Base-by-base conservation (phyloP, 2,888 invertebrate species). In the Pterostichus niger region DNA sequence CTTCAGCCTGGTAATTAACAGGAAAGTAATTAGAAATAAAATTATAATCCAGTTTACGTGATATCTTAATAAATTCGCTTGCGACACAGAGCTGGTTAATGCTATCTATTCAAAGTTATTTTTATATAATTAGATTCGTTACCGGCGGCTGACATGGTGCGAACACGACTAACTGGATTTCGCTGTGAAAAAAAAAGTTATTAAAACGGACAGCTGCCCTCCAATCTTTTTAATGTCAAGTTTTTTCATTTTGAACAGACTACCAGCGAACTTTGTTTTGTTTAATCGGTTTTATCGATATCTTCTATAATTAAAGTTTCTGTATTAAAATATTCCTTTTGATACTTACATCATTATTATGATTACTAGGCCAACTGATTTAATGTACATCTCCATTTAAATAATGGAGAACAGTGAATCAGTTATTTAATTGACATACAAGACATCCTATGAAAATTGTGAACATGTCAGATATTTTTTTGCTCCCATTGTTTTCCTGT, bases 11-110 rank as follows among this genome's bases (percentile, higher is more conserved):
- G 44, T 78, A 61, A 78, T 78, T 78, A 78, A 78, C 78, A 61
- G 59, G 59, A 61, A 61, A 78, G 78, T 78, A 61, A 78, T 78
- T 78, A 78, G 78, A 78, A 78, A 78, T 78, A 78, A 78, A 78
- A 78, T 78, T 78, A 78, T 78, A 78, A 78, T 59, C 78, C 78
- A 61, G 78, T 78, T 78, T 59, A 78, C 78, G 56, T 59, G 78
- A 78, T 78, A 78, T 78, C 61, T 78, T 78, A 59, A 78, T 78
- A 78, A 78, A 78, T 78, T 44, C 46, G 33, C 49, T 44, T 44
- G 78, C 78, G 75, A 17, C 75, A 44, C 59, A 78, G 61, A 11
- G 44, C 44, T 44, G 44, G 78, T 78, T 78, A 78, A 78, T 78
- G 78, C 61, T 61, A 78, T 61, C 61, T 61, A 78, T 78, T 78